A percentile compares a stretch with the other conserved stretches of the same genome.
These are phyloP conservation scores for Atta cephalotes DNA, from an alignment of 1,140 invertebrate genomes.

Conservation along the genomic window DNA sequence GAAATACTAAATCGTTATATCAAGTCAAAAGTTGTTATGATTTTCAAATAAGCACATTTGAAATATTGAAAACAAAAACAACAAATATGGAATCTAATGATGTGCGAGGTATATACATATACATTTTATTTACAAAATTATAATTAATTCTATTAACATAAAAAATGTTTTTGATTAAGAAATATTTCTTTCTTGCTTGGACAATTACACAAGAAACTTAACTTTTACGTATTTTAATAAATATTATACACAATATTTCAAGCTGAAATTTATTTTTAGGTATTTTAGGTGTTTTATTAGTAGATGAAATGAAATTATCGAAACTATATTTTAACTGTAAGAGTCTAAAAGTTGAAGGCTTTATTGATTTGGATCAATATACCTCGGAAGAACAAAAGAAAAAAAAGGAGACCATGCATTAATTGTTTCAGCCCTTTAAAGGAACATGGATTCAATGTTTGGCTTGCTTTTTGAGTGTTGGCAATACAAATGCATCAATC, in stretches of 20 bases:
- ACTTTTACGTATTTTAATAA: neutral
- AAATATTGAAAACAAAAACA: conserved; percentile 16
- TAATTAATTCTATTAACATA: neutral
- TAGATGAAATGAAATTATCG: conserved; percentile 33
- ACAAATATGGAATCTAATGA: neutral
- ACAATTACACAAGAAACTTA: neutral
- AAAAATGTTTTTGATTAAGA: neutral
- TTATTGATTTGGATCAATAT: conserved; percentile 21
- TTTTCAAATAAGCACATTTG: conserved; percentile 18
- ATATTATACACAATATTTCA: neutral
- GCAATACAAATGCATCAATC: neutral
- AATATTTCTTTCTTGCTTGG: neutral
- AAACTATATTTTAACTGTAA: conserved; percentile 29
- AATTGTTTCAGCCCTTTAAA: conserved; percentile 7
- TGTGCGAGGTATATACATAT: conserved; percentile 5
- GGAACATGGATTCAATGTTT: conserved; percentile 24
- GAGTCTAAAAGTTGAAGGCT: neutral
- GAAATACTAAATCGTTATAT: conserved; percentile 1
- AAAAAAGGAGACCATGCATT: conserved; percentile 7
- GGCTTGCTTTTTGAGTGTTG: conserved; percentile 1
- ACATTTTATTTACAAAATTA: conserved; percentile 1
- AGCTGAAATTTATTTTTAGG: neutral
- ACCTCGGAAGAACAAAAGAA: conserved; percentile 15
- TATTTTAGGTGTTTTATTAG: neutral
- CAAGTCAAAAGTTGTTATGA: neutral